Evolutionary conservation across 2,888 invertebrate species (phyloP).

Genomic region (Agriopis leucophaearia): DNA sequence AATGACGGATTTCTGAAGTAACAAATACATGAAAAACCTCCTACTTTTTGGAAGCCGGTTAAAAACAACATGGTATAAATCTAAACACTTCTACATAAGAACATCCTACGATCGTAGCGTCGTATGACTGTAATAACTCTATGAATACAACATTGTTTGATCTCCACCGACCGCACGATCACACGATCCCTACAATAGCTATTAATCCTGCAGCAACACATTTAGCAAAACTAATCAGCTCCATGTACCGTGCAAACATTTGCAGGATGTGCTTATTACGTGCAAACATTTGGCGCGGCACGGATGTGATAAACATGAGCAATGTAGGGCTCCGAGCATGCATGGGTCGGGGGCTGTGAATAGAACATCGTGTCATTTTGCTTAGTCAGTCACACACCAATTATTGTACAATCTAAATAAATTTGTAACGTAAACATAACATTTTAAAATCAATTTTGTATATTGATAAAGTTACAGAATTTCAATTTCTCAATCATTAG

Average conservation of each 20-base stretch:
- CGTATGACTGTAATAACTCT: not conserved
- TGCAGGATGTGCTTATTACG: constrained; percentile 27
- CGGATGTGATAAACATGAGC: constrained; percentile 34
- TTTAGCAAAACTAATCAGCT: constrained; percentile 38
- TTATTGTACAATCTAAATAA: no score
- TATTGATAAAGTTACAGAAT: no score
- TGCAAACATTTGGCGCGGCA: constrained; percentile 18
- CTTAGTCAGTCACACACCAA: not conserved
- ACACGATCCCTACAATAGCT: not conserved
- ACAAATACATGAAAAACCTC: no score
- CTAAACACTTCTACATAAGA: not conserved
- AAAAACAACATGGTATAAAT: no score
- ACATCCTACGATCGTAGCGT: not conserved
- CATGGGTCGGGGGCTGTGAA: not conserved
- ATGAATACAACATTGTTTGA: constrained; percentile 15
- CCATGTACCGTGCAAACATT: constrained; percentile 18
- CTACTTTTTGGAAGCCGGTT: no score
- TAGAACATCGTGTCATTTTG: not conserved
- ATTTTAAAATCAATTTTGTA: no score
- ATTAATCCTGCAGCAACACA: constrained; percentile 20
- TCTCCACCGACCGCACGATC: constrained; percentile 3
- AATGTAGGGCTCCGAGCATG: not conserved
- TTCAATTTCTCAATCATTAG: no score
- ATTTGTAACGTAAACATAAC: no score
- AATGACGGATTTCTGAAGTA: no score